A percentile compares a stretch with the other conserved stretches of the same genome.
phyloP scores from a whole-genome alignment of 2,113 vertebrate genomes.

The Pteropus alecto region DNA sequence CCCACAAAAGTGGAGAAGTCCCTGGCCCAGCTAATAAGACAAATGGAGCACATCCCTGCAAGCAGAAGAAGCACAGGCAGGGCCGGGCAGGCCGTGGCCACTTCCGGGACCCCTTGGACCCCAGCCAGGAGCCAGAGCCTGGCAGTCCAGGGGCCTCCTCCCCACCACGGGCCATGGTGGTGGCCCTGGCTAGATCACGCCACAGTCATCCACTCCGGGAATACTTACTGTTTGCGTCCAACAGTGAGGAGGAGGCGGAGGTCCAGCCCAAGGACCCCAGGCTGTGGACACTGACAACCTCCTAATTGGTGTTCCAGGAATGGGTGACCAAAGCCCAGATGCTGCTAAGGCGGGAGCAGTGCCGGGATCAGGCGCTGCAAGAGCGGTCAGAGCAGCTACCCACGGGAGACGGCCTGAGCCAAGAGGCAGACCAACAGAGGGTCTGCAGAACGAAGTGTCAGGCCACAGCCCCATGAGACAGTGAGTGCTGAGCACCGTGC shows the following conservation, averaged over 20 bases:
- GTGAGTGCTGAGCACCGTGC: constrained; percentile 83
- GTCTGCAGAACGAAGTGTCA: neutral
- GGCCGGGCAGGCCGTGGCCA: constrained; percentile 45
- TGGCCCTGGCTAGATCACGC: constrained; percentile 89
- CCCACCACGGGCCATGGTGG: constrained; percentile 83
- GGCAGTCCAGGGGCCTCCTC: constrained; percentile 59
- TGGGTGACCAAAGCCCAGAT: constrained; percentile 88
- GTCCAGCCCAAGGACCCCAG: constrained; percentile 83
- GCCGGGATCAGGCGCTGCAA: neutral
- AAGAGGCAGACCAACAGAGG: constrained; percentile 50
- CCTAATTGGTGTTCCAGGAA: constrained; percentile 90
- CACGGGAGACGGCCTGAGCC: neutral
- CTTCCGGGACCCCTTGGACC: neutral
- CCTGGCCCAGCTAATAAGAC: constrained; percentile 89
- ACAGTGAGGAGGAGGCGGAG: constrained; percentile 91
- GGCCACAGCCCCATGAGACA: constrained; percentile 85
- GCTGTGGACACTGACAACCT: constrained; percentile 83
- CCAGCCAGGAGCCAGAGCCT: constrained; percentile 62
- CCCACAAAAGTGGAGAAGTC: constrained; percentile 86
- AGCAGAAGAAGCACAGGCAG: constrained; percentile 89
- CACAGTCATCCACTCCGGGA: constrained; percentile 91
- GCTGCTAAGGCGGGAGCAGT: constrained; percentile 80
- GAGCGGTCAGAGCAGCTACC: too few species aligned
- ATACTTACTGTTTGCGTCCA: constrained; percentile 94
- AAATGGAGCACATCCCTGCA: constrained; percentile 92